phyloP scores from a whole-genome alignment of 2,888 invertebrate species.

The Perdita meconis region DNA sequence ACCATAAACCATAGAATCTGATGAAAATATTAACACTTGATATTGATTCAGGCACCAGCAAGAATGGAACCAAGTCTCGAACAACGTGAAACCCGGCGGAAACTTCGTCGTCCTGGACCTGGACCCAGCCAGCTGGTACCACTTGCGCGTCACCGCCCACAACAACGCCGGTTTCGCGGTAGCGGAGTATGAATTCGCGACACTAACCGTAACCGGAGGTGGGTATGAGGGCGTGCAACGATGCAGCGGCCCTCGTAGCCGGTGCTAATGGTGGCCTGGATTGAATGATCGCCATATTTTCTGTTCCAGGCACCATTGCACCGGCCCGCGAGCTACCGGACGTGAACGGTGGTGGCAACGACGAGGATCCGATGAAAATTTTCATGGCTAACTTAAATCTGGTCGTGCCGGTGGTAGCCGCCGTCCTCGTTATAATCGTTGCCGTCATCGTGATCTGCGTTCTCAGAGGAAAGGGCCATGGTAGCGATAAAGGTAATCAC shows the following conservation, averaged over 20 bases:
- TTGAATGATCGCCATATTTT: conserved; percentile 71
- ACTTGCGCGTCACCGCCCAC: conserved; percentile 95
- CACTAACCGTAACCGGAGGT: conserved; percentile 97
- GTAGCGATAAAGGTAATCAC: conserved; percentile 88
- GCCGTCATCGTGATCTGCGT: conserved; percentile 97
- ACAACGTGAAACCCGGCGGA: conserved; percentile 95
- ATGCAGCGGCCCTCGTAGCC: conserved; percentile 71
- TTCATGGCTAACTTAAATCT: conserved; percentile 96
- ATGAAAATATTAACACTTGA: not conserved
- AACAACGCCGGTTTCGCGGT: conserved; percentile 98
- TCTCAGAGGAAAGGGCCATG: conserved; percentile 93
- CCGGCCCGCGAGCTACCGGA: conserved; percentile 94
- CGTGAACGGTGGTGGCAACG: conserved; percentile 86
- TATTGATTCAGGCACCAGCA: conserved; percentile 88
- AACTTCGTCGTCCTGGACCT: conserved; percentile 96
- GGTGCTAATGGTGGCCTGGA: conserved; percentile 81
- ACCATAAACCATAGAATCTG: not conserved
- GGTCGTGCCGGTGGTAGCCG: conserved; percentile 96
- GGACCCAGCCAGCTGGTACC: conserved; percentile 97
- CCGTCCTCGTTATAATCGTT: conserved; percentile 95
- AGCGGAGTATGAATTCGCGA: conserved; percentile 97
- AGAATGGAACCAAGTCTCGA: conserved; percentile 97
- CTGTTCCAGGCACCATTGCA: conserved; percentile 97
- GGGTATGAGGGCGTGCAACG: conserved; percentile 83
- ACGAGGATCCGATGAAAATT: conserved; percentile 93